Conservation (phyloP, 2,888 invertebrate genomes). For the Drosophila greeni region DNA sequence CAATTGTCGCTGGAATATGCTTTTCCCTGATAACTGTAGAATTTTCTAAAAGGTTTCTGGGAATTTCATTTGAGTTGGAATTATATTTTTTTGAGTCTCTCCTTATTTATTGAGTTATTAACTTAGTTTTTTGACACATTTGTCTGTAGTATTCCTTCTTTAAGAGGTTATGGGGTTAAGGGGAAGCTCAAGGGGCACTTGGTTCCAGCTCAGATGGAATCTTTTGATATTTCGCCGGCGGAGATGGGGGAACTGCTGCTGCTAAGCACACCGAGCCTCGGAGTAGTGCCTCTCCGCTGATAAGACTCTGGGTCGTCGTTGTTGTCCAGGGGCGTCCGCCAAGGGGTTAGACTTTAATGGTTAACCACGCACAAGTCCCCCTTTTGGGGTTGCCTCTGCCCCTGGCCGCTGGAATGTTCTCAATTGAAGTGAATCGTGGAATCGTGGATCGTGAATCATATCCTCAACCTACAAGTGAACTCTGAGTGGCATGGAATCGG, state of each 20-base stretch:
- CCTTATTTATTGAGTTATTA: neutral
- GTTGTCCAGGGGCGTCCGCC: neutral
- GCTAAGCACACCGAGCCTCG: constrained; percentile 24
- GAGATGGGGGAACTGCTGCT: constrained; percentile 5
- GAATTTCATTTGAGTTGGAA: neutral
- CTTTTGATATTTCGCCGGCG: constrained; percentile 17
- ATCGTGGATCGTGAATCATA: constrained; percentile 70
- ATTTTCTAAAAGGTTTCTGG: constrained; percentile 1
- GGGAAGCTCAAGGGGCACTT: constrained; percentile 12
- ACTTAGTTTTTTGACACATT: too few species aligned
- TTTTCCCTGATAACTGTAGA: constrained; percentile 5
- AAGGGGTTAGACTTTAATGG: neutral
- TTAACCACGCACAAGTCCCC: neutral
- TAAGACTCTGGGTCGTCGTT: constrained; percentile 3
- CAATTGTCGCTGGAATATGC: constrained; percentile 4
- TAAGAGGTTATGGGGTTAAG: neutral
- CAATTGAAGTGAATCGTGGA: constrained; percentile 69
- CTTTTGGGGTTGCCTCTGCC: neutral
- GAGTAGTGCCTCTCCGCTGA: constrained; percentile 25
- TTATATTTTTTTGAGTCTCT: too few species aligned
- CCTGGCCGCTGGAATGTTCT: constrained; percentile 55
- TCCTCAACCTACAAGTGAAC: constrained; percentile 68
- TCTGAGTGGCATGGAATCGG: constrained; percentile 55
- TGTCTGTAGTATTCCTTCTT: neutral
- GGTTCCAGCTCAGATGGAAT: constrained; percentile 12